A percentile compares a stretch with the other conserved stretches of the same genome.
phyloP scores from a whole-genome alignment of 2,113 vertebrate genomes.

The Esox niger region DNA sequence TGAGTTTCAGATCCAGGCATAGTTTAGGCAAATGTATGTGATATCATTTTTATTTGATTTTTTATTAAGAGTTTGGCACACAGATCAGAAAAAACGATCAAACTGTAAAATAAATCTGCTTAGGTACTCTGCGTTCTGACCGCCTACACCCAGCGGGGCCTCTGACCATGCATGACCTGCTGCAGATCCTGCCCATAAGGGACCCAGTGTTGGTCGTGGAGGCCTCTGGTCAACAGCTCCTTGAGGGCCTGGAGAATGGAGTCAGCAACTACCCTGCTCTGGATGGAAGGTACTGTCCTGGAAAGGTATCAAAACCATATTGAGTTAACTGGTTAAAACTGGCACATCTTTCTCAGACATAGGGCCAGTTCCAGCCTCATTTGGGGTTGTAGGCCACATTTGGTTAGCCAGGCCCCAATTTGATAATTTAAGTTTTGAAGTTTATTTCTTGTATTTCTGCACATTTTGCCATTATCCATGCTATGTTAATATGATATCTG shows the following conservation, averaged over 20 bases:
- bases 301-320: not conserved
- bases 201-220: slow-evolving; percentile 32
- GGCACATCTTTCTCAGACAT: too few relatives aligned
- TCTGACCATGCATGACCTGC: slow-evolving; percentile 47
- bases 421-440: too few relatives aligned
- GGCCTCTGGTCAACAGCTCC: slow-evolving; percentile 35
- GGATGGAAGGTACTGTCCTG: slow-evolving; percentile 31
- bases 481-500: too few relatives aligned
- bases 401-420: too few relatives aligned
- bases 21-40: not conserved
- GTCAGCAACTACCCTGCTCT: slow-evolving; percentile 41
- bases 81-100: too few relatives aligned
- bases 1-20: not conserved
- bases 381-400: too few relatives aligned
- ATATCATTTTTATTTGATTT: too few relatives aligned
- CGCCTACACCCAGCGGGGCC: slow-evolving; percentile 26
- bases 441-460: too few relatives aligned
- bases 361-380: too few relatives aligned
- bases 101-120: too few relatives aligned
- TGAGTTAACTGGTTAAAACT: not conserved
- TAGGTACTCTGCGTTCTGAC: slow-evolving; percentile 45
- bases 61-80: too few relatives aligned
- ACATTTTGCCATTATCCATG: too few relatives aligned
- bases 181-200: slow-evolving; percentile 37
- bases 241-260: slow-evolving; percentile 47